Evolutionary conservation across 2,113 vertebrate genomes (phyloP).

Genomic region (Corythornis madagascariensis): DNA sequence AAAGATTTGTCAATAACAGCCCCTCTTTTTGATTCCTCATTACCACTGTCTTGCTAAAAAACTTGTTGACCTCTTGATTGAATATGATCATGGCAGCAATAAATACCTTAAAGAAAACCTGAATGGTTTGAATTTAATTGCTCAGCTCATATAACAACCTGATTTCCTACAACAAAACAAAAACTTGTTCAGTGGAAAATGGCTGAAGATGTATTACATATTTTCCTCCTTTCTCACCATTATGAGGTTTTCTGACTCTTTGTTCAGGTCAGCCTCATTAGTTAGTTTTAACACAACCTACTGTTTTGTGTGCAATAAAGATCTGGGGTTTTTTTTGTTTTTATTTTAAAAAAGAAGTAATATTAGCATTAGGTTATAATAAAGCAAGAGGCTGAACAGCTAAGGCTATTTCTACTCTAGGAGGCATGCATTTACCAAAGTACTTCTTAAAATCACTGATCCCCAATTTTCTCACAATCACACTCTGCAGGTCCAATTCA

Average conservation of each 20-base stretch:
- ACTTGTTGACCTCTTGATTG: background rate
- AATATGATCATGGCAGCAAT: background rate
- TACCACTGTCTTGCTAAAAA: background rate
- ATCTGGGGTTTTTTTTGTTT: background rate
- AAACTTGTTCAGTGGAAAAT: background rate
- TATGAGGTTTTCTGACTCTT: background rate
- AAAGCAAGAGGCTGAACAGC: background rate
- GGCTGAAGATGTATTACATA: background rate
- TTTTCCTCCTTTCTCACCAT: background rate
- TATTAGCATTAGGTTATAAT: background rate
- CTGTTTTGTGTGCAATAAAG: background rate
- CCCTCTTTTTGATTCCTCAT: background rate
- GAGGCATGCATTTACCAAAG: background rate
- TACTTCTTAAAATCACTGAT: background rate
- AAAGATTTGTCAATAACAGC: background rate
- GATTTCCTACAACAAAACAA: background rate
- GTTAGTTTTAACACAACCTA: background rate
- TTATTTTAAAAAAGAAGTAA: background rate
- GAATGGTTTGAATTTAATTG: background rate
- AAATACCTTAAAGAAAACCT: background rate
- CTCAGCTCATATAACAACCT: background rate
- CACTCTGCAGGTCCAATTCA: background rate
- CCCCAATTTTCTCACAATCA: background rate
- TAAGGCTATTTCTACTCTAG: background rate
- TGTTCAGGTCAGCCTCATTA: background rate